Percentiles rank a stretch among this genome's conserved stretches.
Conservation (phyloP, 1,140 invertebrate genomes). For the Cyphomyrmex costatus region DNA sequence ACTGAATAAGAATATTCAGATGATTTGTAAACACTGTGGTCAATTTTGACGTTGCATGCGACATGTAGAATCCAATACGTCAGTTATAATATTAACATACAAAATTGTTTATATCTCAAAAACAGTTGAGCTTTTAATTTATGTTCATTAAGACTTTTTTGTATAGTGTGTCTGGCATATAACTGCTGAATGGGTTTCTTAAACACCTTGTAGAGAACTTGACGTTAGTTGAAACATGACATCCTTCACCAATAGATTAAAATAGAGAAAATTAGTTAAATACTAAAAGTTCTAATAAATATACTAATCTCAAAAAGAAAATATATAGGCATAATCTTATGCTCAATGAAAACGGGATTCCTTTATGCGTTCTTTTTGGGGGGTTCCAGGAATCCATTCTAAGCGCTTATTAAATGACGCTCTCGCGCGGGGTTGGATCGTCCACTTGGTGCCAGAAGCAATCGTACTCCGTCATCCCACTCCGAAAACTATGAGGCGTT, state of each 20-base stretch:
- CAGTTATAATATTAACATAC: too few species aligned
- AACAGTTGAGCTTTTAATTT: too few species aligned
- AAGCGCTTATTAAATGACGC: slow-evolving; percentile 79
- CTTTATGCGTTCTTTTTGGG: slow-evolving; percentile 21
- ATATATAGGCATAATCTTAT: slow-evolving; percentile 13
- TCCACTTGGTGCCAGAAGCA: slow-evolving; percentile 81
- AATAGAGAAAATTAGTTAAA: neutral
- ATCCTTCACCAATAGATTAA: neutral
- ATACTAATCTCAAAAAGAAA: slow-evolving; percentile 12
- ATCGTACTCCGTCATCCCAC: slow-evolving; percentile 70
- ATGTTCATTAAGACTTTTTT: too few species aligned
- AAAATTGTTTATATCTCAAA: too few species aligned
- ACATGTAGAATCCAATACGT: too few species aligned
- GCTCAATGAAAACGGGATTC: slow-evolving; percentile 5
- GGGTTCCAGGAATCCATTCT: slow-evolving; percentile 47
- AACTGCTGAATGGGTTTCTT: too few species aligned
- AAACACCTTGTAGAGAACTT: neutral
- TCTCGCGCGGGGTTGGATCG: slow-evolving; percentile 66
- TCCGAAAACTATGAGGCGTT: slow-evolving; percentile 83
- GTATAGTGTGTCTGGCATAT: too few species aligned
- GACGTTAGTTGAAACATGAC: neutral
- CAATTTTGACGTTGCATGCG: too few species aligned
- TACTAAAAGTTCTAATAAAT: neutral
- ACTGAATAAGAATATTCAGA: too few species aligned
- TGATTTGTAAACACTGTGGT: too few species aligned